Evolutionary conservation across 2,113 vertebrate genomes (phyloP).

Genomic region (Bubalus kerabau): DNA sequence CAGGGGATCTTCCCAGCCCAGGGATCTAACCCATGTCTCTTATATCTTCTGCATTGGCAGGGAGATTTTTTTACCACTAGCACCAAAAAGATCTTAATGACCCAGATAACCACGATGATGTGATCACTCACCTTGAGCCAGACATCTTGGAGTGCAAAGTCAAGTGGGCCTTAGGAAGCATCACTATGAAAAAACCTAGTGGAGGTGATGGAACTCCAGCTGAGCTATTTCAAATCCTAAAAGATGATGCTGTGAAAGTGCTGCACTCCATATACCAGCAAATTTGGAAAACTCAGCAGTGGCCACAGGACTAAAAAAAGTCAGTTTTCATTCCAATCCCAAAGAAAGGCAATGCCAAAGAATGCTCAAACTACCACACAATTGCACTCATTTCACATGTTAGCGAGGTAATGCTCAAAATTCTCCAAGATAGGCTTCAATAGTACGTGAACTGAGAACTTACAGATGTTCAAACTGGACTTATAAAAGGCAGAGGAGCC

Average conservation of each 20-base stretch:
- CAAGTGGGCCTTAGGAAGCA: neutral
- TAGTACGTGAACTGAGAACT: neutral
- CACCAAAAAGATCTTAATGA: neutral
- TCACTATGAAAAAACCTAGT: neutral
- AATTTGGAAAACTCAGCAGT: neutral
- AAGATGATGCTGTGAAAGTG: neutral
- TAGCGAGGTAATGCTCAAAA: neutral
- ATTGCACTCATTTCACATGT: neutral
- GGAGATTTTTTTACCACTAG: neutral
- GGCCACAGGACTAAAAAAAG: neutral
- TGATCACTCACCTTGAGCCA: neutral
- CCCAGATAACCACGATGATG: rapidly evolving
- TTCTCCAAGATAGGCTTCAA: neutral
- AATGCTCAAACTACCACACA: neutral
- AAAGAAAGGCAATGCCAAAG: neutral
- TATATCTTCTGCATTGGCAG: neutral
- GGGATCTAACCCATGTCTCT: neutral
- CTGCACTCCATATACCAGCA: neutral
- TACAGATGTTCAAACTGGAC: neutral
- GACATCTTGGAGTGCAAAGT: neutral
- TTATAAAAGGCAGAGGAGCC: neutral
- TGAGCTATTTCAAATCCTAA: neutral
- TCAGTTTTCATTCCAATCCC: neutral
- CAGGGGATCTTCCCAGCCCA: neutral
- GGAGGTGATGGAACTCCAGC: neutral